phyloP scores from a whole-genome alignment of 2,888 invertebrate species.

The Pterobdella sp. region DNA sequence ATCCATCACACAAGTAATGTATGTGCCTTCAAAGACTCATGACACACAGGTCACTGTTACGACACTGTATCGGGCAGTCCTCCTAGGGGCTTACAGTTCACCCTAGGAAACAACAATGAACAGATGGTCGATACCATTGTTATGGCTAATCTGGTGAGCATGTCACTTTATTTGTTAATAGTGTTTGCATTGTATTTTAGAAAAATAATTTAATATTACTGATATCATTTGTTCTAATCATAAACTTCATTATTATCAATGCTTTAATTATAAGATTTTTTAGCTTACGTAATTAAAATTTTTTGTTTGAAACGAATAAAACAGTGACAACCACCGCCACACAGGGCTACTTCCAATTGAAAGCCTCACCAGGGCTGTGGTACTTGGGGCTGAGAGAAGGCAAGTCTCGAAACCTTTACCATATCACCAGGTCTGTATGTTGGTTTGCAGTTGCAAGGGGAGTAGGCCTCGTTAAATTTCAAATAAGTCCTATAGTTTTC shows the following conservation, averaged over 20 bases:
- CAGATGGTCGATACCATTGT: conserved; percentile 89
- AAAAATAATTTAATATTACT: no score
- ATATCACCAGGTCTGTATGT: conserved; percentile 59
- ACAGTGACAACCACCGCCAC: no score
- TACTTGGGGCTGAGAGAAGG: conserved; percentile 78
- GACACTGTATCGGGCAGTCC: conserved; percentile 60
- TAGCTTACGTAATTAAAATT: no score
- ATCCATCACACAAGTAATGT: no score
- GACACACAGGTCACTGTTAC: conserved; percentile 70
- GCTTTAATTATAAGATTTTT: no score
- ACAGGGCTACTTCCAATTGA: conserved; percentile 88
- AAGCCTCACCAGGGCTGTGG: conserved; percentile 97
- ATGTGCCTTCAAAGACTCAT: no score
- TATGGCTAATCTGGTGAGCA: conserved; percentile 81
- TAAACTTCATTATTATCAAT: no score
- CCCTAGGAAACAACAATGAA: conserved; percentile 63
- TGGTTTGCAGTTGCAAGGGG: neutral
- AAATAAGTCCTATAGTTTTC: no score
- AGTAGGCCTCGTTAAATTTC: neutral
- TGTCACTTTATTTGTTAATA: neutral
- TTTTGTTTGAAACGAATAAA: no score
- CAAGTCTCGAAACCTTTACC: conserved; percentile 85
- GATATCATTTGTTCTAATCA: no score
- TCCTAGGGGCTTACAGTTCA: conserved; percentile 94
- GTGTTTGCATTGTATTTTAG: no score